phyloP scores from a whole-genome alignment of 1,140 invertebrate genomes.

The Olivierus martensii region DNA sequence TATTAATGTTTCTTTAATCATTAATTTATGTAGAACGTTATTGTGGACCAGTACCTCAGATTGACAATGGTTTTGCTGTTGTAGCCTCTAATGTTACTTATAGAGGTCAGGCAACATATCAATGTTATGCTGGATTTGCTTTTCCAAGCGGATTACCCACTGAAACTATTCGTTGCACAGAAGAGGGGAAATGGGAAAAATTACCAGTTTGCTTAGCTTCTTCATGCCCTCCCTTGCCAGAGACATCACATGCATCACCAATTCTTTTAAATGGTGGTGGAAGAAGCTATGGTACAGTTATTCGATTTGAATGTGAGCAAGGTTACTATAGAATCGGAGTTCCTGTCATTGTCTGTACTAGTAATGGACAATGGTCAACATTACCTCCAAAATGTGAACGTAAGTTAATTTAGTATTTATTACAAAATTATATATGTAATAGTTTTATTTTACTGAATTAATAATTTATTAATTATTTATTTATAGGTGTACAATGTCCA shows the following conservation, averaged over 20 bases:
- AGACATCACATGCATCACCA: constrained; percentile 73
- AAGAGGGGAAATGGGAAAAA: constrained; percentile 78
- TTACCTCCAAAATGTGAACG: constrained; percentile 75
- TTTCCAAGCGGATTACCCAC: constrained; percentile 74
- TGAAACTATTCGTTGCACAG: constrained; percentile 75
- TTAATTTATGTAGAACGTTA: constrained; percentile 59
- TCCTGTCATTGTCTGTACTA: constrained; percentile 85
- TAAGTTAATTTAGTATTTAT: constrained; percentile 29
- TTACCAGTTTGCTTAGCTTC: constrained; percentile 82
- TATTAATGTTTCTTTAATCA: background rate
- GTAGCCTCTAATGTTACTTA: constrained; percentile 90
- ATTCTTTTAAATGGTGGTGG: constrained; percentile 84
- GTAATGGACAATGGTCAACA: constrained; percentile 91
- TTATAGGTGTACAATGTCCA: constrained; percentile 56
- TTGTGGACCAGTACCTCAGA: constrained; percentile 92
- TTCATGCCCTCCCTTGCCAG: constrained; percentile 75
- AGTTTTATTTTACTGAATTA: background rate
- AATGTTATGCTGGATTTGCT: constrained; percentile 91
- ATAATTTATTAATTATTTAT: background rate
- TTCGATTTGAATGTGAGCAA: constrained; percentile 83
- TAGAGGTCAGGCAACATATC: constrained; percentile 79
- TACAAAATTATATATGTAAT: background rate
- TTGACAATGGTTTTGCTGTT: constrained; percentile 92
- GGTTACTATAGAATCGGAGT: constrained; percentile 78
- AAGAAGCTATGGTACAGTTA: constrained; percentile 86